A percentile compares a stretch with the other conserved stretches of the same genome.
phyloP scores from a whole-genome alignment of 2,113 vertebrate species.

The Carlito syrichta region DNA sequence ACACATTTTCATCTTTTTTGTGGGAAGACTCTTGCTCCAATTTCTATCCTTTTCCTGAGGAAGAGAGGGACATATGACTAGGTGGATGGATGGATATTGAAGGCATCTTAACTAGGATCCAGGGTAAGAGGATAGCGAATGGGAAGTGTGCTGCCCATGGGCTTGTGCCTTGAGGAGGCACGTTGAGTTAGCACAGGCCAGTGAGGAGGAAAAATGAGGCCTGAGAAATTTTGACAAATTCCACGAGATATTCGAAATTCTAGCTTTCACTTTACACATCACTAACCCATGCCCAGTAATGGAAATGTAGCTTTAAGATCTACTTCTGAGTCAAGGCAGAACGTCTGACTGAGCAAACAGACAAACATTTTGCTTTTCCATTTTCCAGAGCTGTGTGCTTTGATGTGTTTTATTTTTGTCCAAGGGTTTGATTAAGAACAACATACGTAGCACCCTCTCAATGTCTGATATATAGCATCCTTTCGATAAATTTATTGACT shows the following conservation, averaged over 20 bases:
- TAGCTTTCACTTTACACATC: neutral
- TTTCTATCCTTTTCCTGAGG: neutral
- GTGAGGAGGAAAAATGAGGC: neutral
- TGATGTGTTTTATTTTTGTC: neutral
- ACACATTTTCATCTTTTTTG: neutral
- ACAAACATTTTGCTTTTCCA: neutral
- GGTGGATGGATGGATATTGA: neutral
- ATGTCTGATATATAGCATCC: neutral
- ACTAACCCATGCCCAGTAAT: neutral
- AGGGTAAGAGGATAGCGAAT: neutral
- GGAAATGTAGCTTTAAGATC: neutral
- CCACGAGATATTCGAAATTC: neutral
- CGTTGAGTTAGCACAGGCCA: neutral
- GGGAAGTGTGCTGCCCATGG: neutral
- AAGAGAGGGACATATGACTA: neutral
- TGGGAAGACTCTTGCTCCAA: neutral
- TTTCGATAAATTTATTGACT: neutral
- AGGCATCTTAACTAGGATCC: neutral
- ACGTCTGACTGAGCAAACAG: neutral
- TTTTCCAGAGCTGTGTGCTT: constrained; percentile 36
- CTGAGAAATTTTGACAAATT: neutral
- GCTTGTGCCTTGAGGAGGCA: neutral
- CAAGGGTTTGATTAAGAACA: neutral
- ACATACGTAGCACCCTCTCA: neutral
- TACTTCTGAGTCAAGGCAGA: constrained; percentile 4